Evolutionary conservation across 35 echinoderm and acorn worm species (phyloP).

Genomic region (Heliocidaris tuberculata): DNA sequence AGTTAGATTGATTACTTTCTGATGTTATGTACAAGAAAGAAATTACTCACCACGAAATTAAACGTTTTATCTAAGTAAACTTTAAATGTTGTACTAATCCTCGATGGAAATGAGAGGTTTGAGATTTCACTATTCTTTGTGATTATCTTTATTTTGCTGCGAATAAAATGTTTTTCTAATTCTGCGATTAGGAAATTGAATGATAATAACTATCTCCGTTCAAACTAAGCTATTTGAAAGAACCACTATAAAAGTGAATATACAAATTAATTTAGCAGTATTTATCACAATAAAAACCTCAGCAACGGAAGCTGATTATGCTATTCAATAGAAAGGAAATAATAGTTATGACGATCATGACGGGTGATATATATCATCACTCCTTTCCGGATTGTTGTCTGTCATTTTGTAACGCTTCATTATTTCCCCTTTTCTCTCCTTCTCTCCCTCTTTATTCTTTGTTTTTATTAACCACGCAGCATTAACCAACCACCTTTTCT

Average conservation of each 20-base stretch:
- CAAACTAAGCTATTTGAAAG: background rate
- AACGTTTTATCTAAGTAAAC: background rate
- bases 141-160: background rate
- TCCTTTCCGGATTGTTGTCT: background rate
- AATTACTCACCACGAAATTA: background rate
- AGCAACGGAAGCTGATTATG: background rate
- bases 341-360: background rate
- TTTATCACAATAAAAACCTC: background rate
- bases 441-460: background rate
- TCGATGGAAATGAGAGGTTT: background rate
- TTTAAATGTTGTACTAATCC: background rate
- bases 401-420: background rate
- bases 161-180: background rate
- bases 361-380: background rate
- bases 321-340: background rate
- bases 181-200: conserved; percentile 2
- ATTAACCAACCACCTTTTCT: conserved; percentile 9
- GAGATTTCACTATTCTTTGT: background rate
- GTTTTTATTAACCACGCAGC: background rate
- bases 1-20: background rate
- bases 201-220: background rate
- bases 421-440: background rate
- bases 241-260: background rate
- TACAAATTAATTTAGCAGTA: background rate
- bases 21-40: background rate